These are phyloP conservation scores for Apoderus coryli DNA, from an alignment of 2,888 invertebrate species.

Conservation along the genomic window DNA sequence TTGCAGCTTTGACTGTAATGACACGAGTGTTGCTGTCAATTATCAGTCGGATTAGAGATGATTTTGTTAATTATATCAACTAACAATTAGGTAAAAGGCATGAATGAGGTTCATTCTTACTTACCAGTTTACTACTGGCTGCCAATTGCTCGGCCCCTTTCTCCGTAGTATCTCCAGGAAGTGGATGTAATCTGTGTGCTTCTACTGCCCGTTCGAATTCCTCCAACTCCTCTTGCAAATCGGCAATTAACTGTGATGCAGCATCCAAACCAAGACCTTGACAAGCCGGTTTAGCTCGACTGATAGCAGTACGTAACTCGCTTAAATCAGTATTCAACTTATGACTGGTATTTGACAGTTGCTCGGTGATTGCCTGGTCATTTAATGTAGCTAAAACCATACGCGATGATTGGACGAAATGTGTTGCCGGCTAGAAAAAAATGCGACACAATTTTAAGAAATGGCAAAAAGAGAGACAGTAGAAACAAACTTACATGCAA, in stretches of 20 bases:
- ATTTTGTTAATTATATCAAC: too few species aligned
- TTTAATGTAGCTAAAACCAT: conserved; percentile 70
- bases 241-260: conserved; percentile 67
- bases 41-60: too few species aligned
- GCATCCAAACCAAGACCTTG: conserved; percentile 75
- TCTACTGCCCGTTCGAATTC: conserved; percentile 66
- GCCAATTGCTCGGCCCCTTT: conserved; percentile 43
- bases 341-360: conserved; percentile 56
- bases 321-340: conserved; percentile 42
- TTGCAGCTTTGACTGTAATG: too few species aligned
- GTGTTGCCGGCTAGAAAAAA: conserved; percentile 41
- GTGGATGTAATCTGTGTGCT: conserved; percentile 55
- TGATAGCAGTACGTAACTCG: conserved; percentile 30
- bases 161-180: conserved; percentile 56
- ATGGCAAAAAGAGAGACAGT: too few species aligned
- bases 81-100: too few species aligned
- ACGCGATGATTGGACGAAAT: conserved; percentile 62
- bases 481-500: conserved; percentile 43
- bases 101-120: conserved; percentile 40
- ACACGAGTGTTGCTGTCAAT: too few species aligned
- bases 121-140: conserved; percentile 57
- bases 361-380: conserved; percentile 62
- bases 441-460: too few species aligned
- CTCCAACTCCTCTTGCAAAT: conserved; percentile 66
- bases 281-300: conserved; percentile 39